These are phyloP conservation scores for Melospiza georgiana DNA, from an alignment of 2,113 vertebrate genomes.

Conservation along the genomic window DNA sequence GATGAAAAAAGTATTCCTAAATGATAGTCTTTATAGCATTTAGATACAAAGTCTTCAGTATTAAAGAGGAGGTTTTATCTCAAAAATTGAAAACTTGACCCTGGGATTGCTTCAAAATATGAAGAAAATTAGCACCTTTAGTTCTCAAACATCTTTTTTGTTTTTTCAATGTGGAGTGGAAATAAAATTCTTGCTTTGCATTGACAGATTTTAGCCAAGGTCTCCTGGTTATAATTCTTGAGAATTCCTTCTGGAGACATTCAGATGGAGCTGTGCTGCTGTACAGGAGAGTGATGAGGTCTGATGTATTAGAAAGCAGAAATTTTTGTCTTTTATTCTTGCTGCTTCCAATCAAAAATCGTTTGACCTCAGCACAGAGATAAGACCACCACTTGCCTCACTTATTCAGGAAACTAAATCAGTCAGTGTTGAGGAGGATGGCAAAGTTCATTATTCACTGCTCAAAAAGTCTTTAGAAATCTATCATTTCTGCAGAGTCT, in stretches of 20 bases:
- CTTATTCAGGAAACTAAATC: conserved; percentile 18
- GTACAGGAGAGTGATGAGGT: not conserved
- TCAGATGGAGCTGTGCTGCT: not conserved
- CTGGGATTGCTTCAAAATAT: not conserved
- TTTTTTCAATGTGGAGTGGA: not conserved
- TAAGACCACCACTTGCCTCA: not conserved
- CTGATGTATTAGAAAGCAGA: not conserved
- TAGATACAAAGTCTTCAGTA: not conserved
- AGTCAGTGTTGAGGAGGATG: not conserved
- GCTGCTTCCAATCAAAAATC: not conserved
- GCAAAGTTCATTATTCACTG: conserved; percentile 54
- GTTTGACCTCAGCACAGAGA: not conserved
- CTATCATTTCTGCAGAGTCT: conserved; percentile 29
- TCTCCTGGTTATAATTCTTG: not conserved
- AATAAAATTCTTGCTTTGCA: not conserved
- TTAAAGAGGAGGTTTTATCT: not conserved
- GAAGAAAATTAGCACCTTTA: not conserved
- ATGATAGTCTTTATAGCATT: not conserved
- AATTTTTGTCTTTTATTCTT: not conserved
- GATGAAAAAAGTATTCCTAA: not conserved
- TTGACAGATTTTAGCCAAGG: not conserved
- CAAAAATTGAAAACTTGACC: not conserved
- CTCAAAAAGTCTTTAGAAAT: conserved; percentile 22
- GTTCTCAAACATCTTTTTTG: not conserved
- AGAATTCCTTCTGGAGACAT: not conserved